Conservation (phyloP, 2,113 vertebrate genomes). For the Noctilio leporinus region DNA sequence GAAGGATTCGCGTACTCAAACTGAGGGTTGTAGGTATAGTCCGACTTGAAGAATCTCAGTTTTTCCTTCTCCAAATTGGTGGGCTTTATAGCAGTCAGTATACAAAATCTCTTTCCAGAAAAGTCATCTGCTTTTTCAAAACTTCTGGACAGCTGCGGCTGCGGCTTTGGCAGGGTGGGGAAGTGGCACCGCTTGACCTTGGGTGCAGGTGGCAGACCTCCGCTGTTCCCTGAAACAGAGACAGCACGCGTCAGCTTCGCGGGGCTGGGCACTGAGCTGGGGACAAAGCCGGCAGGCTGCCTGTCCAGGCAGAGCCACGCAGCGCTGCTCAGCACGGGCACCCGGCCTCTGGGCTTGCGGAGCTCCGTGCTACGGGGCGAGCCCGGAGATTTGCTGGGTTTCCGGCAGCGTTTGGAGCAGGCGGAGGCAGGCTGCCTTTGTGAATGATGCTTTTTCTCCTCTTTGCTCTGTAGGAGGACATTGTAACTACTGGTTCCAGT, state of each 20-base stretch:
- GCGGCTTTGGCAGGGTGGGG: conserved; percentile 49
- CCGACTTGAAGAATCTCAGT: conserved; percentile 87
- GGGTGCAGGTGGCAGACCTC: conserved; percentile 71
- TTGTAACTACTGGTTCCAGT: conserved; percentile 88
- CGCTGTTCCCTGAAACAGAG: conserved; percentile 73
- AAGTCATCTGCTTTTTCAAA: conserved; percentile 75
- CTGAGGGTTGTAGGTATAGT: conserved; percentile 90
- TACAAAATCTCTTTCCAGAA: conserved; percentile 83
- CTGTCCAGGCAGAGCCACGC: conserved; percentile 64
- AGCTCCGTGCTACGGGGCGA: conserved; percentile 55
- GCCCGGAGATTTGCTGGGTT: conserved; percentile 39
- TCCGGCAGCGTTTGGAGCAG: conserved; percentile 72
- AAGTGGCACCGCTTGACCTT: conserved; percentile 59
- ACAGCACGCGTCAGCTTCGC: conserved; percentile 72
- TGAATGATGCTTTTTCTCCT: conserved; percentile 77
- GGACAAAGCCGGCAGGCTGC: conserved; percentile 65
- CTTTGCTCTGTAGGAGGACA: conserved; percentile 85
- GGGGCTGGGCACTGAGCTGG: conserved; percentile 44
- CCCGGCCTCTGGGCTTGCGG: not conserved
- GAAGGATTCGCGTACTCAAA: conserved; percentile 91
- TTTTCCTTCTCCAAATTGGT: conserved; percentile 92
- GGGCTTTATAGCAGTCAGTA: conserved; percentile 92
- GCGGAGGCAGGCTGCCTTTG: conserved; percentile 65
- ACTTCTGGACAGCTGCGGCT: conserved; percentile 71
- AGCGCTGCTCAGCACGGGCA: conserved; percentile 12